Conservation (phyloP, 2,113 vertebrate genomes). For the Rhabdornis inornatus region DNA sequence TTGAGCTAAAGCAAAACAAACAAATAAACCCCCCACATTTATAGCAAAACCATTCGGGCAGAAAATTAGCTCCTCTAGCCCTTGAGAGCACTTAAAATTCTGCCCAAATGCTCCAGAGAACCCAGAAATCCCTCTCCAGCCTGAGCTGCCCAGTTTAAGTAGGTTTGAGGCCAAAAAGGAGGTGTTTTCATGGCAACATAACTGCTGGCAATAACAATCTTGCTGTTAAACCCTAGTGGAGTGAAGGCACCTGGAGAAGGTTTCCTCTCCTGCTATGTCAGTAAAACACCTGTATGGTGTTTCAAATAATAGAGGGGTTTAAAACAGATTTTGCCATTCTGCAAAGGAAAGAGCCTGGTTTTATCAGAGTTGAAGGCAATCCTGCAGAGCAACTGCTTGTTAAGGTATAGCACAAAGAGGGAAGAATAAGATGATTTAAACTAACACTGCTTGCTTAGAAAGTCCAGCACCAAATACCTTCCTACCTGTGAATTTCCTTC, state of each 20-base stretch:
- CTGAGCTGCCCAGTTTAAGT: background rate
- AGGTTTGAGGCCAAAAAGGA: background rate
- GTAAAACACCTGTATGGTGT: background rate
- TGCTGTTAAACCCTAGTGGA: background rate
- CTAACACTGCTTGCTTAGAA: background rate
- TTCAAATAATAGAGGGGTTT: background rate
- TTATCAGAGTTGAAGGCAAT: background rate
- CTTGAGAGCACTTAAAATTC: background rate
- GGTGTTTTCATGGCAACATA: background rate
- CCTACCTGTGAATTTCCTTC: background rate
- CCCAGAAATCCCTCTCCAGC: background rate
- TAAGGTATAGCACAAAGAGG: fast-evolving
- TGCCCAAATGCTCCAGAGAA: background rate
- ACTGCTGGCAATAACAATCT: background rate
- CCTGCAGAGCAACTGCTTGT: background rate
- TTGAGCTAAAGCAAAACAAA: background rate
- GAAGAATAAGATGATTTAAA: background rate
- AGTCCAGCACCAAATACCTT: background rate
- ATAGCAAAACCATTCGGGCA: background rate
- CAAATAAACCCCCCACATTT: background rate
- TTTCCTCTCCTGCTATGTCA: background rate
- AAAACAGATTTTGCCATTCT: background rate
- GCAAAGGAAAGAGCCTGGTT: background rate
- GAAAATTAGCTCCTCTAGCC: background rate
- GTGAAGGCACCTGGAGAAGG: background rate